Base-by-base conservation (phyloP, 2,113 vertebrate genomes). In the Hippopotamus amphibius region DNA sequence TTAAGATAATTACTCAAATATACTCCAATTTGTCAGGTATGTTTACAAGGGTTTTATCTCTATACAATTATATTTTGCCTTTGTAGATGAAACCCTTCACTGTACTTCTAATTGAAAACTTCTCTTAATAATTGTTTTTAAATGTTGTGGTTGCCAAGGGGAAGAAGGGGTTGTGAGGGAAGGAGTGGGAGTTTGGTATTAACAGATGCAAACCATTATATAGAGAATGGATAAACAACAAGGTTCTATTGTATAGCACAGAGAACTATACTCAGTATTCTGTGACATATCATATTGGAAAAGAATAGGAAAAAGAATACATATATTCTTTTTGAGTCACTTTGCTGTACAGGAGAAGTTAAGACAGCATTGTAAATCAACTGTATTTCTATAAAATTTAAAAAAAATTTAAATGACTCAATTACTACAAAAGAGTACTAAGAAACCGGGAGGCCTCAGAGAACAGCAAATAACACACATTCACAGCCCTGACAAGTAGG, bases 31-130 rank as follows among this genome's bases (percentile, higher is more conserved):
- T 92, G 6, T 71, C 66, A 88, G 15, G 1, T 76, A 16, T 74
- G 63, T 84, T 94, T 88, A 24, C 11, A 68, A 48, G 30, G 9
- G 24, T 88, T 90, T 93, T 74, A n/a, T 88, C 63, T 91, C 48
- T 85, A 59, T 92, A 84, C 41, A 80, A 19, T 74, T 57, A 15
- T 33, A 61, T 30, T 87, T 88, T 72, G 11, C 13, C 63, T 84
- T 88, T 84, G 28, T 15, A 69, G 22, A 22, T 74, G 87, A 84
- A 92, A 91, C 7, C 1, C 30, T 74, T 88, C 61, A 83, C 41
- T 79, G 37, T 43, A 37, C 0, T 68, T 91, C n/a, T 80, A 74
- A 76, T 7, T 53, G 11, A 79, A 95, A 30, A 66, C 2, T 87
- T 91, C 59, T 82, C 83, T 91, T 82, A 61, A 88, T 53, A 10